A percentile compares a stretch with the other conserved stretches of the same genome.
Evolutionary conservation across 2,888 invertebrate genomes (phyloP).

Genomic region (Meghimatium bilineatum): DNA sequence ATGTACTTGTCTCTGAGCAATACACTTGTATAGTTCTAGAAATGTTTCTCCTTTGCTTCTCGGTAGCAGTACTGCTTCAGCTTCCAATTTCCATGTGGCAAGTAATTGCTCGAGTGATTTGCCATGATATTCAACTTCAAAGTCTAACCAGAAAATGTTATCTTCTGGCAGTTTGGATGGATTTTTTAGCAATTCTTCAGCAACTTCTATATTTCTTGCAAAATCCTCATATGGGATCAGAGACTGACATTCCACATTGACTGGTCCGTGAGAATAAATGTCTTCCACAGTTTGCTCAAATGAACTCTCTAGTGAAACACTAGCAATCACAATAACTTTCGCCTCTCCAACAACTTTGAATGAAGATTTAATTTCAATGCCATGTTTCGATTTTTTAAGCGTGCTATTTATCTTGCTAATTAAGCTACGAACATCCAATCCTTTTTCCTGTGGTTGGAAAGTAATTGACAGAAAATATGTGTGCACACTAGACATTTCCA

Average conservation of each 20-base stretch:
- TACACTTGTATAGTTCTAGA: not conserved
- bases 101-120: not conserved
- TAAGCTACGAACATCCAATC: not conserved
- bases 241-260: not conserved
- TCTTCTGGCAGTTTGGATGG: not conserved
- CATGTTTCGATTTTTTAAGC: not conserved
- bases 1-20: not conserved
- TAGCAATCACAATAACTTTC: not conserved
- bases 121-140: not conserved
- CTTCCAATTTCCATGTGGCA: not conserved
- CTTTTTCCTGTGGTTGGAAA: not conserved
- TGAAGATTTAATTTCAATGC: not conserved
- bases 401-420: not conserved
- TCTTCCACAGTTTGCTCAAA: not conserved
- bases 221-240: not conserved
- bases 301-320: not conserved
- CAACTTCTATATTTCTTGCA: not conserved
- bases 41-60: not conserved
- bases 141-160: not conserved
- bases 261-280: not conserved
- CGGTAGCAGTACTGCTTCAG: not conserved
- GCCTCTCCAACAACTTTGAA: conserved; percentile 18
- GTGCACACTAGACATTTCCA: not conserved
- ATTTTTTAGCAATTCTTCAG: not conserved
- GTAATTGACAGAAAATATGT: not conserved